Base-by-base conservation (phyloP, 2,113 vertebrate species). In the Psettodes erumei region DNA sequence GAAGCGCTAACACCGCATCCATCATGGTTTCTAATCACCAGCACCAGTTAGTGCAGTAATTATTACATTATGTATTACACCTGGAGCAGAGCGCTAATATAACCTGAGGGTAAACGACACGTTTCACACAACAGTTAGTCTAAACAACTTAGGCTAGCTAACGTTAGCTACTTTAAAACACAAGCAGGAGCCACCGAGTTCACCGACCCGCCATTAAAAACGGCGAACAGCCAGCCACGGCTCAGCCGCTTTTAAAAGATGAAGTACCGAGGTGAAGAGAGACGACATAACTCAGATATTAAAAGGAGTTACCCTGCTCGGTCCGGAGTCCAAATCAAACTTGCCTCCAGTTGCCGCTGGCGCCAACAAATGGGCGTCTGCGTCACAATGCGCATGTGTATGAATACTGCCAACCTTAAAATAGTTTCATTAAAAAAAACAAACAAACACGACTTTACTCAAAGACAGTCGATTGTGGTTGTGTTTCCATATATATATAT, bases 361-460 rank as follows among this genome's bases (percentile, higher is more conserved):
- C 70, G 87, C 81, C 81, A 86, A 80, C 38, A 1, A 16, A 18
- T 45, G 1, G 23, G 43, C 4, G 2, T 28, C 3, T 10, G 47
- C 9, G 0, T 21, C 65, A 9, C 47, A 69, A 6, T 82, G 81
- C 76, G 79, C 87, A 85, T 86, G 84, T 50, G 78, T 61, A 18
- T 10, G 19, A 42, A 61, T 23, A 33, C 30, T 25, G 21, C 15
- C 37, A 23, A 33, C 16, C 21, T 21, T 7, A 1, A 5, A 59
- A 1, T 2, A 10, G 27, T 32, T 32, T 28, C 51, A 16, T 25
- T 5, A 28, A 30, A 18, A 45, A 48, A 48, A 3, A 48, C 45
- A n/a, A n/a, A n/a, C n/a, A n/a, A 42, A 42, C 40, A 45, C 19
- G 19, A 23, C 23, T 10, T 11, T 21, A 21, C 2, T 48, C 5